Percentiles rank a stretch among this genome's conserved stretches.
phyloP scores from a whole-genome alignment of 30 jellyfish, hydroid and myxozoan genomes.

The Calvadosia cruxmelitensis region DNA sequence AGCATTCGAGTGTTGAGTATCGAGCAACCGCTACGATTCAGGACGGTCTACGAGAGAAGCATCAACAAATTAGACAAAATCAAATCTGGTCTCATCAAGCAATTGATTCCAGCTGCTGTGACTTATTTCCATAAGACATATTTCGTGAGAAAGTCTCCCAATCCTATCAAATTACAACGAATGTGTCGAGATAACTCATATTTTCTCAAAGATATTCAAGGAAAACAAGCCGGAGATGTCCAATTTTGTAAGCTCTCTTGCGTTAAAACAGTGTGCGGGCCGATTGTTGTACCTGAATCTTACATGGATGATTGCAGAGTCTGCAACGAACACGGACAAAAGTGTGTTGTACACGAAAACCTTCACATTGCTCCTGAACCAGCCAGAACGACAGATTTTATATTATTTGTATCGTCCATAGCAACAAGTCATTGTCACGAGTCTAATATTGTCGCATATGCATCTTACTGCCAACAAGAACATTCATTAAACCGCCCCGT shows the following conservation, averaged over 20 bases:
- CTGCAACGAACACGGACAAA: conserved; percentile 59
- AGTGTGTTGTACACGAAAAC: conserved; percentile 21
- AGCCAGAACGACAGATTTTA: conserved; percentile 29
- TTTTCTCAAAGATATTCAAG: conserved; percentile 45
- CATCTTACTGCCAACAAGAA: conserved; percentile 91
- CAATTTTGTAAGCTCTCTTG: conserved; percentile 68
- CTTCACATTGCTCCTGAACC: conserved; percentile 9
- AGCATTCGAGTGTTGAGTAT: conserved; percentile 28
- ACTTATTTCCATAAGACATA: conserved; percentile 55
- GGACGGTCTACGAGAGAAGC: conserved; percentile 48
- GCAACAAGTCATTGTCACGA: conserved; percentile 81
- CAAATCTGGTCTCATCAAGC: conserved; percentile 44
- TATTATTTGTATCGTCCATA: conserved; percentile 72
- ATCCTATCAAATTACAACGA: conserved; percentile 58
- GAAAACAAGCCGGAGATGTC: conserved; percentile 50
- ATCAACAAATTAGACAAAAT: conserved; percentile 24
- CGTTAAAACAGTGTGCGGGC: conserved; percentile 65
- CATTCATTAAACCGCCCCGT: conserved; percentile 89
- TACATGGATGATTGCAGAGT: conserved; percentile 66
- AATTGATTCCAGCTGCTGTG: conserved; percentile 72
- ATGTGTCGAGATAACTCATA: conserved; percentile 77
- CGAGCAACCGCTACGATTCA: conserved; percentile 53
- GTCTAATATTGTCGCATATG: conserved; percentile 82
- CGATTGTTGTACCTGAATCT: conserved; percentile 61
- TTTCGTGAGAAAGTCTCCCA: conserved; percentile 36